A percentile compares a stretch with the other conserved stretches of the same genome.
phyloP scores from a whole-genome alignment of 2,797 vertebrate species.

The Cossypha heuglini region DNA sequence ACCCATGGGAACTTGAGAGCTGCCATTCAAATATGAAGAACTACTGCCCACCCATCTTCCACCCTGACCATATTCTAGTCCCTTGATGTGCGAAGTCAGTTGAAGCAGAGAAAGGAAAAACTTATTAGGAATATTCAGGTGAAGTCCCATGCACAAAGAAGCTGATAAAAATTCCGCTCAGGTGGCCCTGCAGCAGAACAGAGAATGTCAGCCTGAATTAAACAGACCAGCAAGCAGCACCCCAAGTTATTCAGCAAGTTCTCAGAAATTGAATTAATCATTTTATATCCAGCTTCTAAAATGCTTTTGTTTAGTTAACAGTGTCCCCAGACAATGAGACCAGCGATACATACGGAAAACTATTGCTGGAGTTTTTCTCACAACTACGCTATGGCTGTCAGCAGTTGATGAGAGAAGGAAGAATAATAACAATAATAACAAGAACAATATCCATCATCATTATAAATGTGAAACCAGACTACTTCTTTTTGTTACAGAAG shows the following conservation, averaged over 20 bases:
- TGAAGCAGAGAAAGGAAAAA: neutral
- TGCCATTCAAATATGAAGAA: neutral
- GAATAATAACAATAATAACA: neutral
- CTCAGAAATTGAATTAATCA: neutral
- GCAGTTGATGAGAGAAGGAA: neutral
- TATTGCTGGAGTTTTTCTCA: neutral
- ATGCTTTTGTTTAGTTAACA: neutral
- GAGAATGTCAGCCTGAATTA: neutral
- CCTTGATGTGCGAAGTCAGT: neutral
- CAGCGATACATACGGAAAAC: neutral
- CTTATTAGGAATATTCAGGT: neutral
- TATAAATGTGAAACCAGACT: neutral
- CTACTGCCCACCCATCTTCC: neutral
- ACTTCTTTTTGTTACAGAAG: neutral
- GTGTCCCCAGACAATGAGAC: neutral
- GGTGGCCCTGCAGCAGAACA: slow-evolving; percentile 56
- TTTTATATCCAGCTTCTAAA: neutral
- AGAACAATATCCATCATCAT: neutral
- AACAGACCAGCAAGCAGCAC: slow-evolving; percentile 9
- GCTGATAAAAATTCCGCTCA: slow-evolving; percentile 75
- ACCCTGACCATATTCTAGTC: neutral
- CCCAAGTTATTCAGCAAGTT: neutral
- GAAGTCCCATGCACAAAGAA: slow-evolving; percentile 35
- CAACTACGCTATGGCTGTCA: neutral
- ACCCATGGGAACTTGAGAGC: neutral